Percentiles rank a stretch among this genome's conserved stretches.
Evolutionary conservation across 2,113 vertebrate species (phyloP).

Genomic region (Anhinga anhinga): DNA sequence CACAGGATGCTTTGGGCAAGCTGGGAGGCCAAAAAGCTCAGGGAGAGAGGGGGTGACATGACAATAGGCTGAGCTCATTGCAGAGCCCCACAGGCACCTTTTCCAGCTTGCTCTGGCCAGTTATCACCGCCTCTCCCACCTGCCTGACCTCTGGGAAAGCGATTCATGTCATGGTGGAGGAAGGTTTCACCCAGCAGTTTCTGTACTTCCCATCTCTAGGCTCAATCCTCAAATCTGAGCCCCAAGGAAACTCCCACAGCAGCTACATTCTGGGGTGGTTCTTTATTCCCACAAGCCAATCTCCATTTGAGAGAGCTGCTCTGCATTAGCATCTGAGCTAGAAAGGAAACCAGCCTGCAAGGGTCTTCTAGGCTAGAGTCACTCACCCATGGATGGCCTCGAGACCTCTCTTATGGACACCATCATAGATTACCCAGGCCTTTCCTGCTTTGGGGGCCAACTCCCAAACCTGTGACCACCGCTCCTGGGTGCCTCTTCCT

Average conservation of each 20-base stretch:
- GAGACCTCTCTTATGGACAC: background rate
- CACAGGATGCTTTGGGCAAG: background rate
- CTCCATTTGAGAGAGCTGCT: background rate
- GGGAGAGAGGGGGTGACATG: background rate
- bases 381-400: background rate
- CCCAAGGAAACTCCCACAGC: background rate
- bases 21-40: background rate
- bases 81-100: background rate
- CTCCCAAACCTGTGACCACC: background rate
- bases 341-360: background rate
- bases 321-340: background rate
- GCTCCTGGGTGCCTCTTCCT: background rate
- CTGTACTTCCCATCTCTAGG: background rate
- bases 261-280: background rate
- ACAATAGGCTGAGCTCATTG: background rate
- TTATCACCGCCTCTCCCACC: background rate
- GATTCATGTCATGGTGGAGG: background rate
- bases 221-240: background rate
- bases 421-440: background rate
- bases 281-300: background rate
- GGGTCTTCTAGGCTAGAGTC: background rate
- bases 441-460: background rate
- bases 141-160: background rate
- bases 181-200: background rate
- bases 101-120: background rate